These are phyloP conservation scores for Apamea epomidion DNA, from an alignment of 2,888 invertebrate genomes.

Conservation along the genomic window DNA sequence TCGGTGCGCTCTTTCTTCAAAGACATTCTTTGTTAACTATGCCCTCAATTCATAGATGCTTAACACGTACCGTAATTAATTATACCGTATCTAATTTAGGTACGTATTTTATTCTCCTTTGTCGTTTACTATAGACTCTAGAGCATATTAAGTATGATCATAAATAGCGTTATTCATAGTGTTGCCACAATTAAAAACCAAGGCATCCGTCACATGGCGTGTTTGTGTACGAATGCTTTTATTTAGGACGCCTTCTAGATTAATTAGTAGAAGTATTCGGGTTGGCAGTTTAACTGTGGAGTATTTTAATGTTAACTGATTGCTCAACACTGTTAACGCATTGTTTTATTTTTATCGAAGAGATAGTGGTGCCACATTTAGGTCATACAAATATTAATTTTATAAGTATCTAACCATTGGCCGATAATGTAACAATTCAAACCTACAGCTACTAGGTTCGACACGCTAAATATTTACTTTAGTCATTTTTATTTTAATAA, in stretches of 20 bases:
- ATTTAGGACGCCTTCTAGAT: slow-evolving; percentile 41
- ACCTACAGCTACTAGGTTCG: neutral
- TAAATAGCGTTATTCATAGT: slow-evolving; percentile 46
- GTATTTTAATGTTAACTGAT: slow-evolving; percentile 58
- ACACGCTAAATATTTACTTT: neutral
- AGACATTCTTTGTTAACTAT: slow-evolving; percentile 32
- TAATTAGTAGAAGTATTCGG: slow-evolving; percentile 44
- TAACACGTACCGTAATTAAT: slow-evolving; percentile 50
- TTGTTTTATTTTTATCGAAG: neutral
- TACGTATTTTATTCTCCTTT: slow-evolving; percentile 27
- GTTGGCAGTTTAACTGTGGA: slow-evolving; percentile 41
- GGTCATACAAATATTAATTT: no score
- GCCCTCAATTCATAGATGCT: slow-evolving; percentile 34
- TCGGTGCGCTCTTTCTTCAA: slow-evolving; percentile 19
- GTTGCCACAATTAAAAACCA: slow-evolving; percentile 51
- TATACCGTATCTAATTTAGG: slow-evolving; percentile 38
- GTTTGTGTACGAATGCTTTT: slow-evolving; percentile 46
- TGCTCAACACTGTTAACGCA: slow-evolving; percentile 2
- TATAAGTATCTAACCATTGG: neutral
- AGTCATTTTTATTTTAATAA: neutral
- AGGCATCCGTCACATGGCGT: slow-evolving; percentile 52
- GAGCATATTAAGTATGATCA: slow-evolving; percentile 36
- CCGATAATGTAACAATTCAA: neutral
- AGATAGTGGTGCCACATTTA: neutral
- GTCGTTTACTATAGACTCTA: slow-evolving; percentile 3